These are phyloP conservation scores for Brachyistius frenatus DNA, from an alignment of 2,113 vertebrate species.

Conservation along the genomic window DNA sequence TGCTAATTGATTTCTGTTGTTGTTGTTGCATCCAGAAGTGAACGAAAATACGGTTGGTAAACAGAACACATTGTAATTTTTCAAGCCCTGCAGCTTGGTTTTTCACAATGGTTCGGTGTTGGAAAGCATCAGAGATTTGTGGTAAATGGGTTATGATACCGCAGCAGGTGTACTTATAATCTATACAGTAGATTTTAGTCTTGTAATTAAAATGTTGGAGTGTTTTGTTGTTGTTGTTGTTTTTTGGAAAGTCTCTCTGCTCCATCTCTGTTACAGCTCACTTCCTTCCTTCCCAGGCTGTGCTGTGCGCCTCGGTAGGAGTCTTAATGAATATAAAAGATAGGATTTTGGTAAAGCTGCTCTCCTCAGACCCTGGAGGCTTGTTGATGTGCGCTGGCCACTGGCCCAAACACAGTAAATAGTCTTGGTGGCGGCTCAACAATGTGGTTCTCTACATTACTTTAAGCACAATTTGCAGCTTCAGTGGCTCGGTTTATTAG, in stretches of 20 bases:
- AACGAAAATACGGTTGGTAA: too few relatives aligned
- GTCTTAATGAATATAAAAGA: slow-evolving; percentile 55
- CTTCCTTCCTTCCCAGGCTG: slow-evolving; percentile 26
- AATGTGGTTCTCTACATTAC: slow-evolving; percentile 17
- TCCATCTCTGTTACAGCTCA: slow-evolving; percentile 39
- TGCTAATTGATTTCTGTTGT: too few relatives aligned
- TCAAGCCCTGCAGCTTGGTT: too few relatives aligned
- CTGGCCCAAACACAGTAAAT: slow-evolving; percentile 28
- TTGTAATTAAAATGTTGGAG: slow-evolving; percentile 8
- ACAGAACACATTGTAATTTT: too few relatives aligned
- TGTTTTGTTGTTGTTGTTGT: neutral
- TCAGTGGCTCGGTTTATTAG: slow-evolving; percentile 13
- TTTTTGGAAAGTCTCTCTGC: slow-evolving; percentile 6
- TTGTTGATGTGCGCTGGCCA: slow-evolving; percentile 19
- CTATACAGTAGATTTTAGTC: too few relatives aligned
- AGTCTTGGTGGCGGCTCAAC: slow-evolving; percentile 8
- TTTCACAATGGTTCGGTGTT: too few relatives aligned
- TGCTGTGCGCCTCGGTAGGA: slow-evolving; percentile 2
- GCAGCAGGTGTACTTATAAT: too few relatives aligned
- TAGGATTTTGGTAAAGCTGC: slow-evolving; percentile 39
- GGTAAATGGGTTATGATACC: too few relatives aligned
- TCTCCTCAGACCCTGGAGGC: slow-evolving; percentile 33
- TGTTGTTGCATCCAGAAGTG: too few relatives aligned
- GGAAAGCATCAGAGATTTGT: too few relatives aligned
- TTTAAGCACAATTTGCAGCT: slow-evolving; percentile 15